These are phyloP conservation scores for pig (Sus scrofa) DNA, from an alignment of 2,113 vertebrate genomes.

Conservation along the genomic window T2T-Sscrofa CM000817.6:3668501-3669000, in stretches of 20 bases:
- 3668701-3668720: background rate
- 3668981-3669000: background rate
- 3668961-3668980: background rate
- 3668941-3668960: background rate
- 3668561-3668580: background rate
- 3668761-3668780: background rate
- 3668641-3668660: background rate
- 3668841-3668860: background rate
- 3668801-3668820: background rate
- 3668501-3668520: background rate
- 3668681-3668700: background rate
- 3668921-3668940: background rate
- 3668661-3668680: background rate
- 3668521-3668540: background rate
- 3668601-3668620: too few species aligned
- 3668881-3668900: background rate
- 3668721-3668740: accelerated
- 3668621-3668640: background rate
- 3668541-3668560: background rate
- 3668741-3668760: background rate
- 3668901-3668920: background rate
- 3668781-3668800: background rate
- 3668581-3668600: background rate
- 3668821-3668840: accelerated
- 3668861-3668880: too few species aligned